These are phyloP conservation scores for Aphelenchoides bicaudatus DNA, from an alignment of 2,888 invertebrate genomes.

Conservation along the genomic window DNA sequence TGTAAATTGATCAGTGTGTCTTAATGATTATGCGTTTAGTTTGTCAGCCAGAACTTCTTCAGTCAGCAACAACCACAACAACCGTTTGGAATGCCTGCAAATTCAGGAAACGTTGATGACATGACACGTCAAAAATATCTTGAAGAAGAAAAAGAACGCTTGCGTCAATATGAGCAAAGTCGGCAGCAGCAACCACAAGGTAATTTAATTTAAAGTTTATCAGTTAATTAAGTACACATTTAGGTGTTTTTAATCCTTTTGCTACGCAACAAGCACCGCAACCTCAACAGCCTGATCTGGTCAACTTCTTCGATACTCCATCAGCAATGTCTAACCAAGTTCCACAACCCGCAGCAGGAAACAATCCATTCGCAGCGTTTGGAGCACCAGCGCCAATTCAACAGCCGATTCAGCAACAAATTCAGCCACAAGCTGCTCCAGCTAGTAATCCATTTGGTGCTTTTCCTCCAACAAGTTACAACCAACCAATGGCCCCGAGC, in stretches of 20 bases:
- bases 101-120: conserved; percentile 68
- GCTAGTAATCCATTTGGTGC: conserved; percentile 25
- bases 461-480: conserved; percentile 7
- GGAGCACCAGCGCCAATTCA: conserved; percentile 18
- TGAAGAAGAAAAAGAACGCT: conserved; percentile 91
- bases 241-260: conserved; percentile 43
- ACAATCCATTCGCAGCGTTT: conserved; percentile 46
- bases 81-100: no score
- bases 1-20: conserved; percentile 4
- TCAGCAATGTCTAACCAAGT: conserved; percentile 26
- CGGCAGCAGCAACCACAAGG: conserved; percentile 31
- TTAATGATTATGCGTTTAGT: conserved; percentile 20
- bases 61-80: conserved; percentile 28
- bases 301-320: conserved; percentile 41
- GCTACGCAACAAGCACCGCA: conserved; percentile 26
- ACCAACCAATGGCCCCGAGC: conserved; percentile 2
- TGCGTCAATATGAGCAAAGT: conserved; percentile 64
- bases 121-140: conserved; percentile 78
- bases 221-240: not conserved
- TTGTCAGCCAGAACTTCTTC: conserved; percentile 30
- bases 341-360: conserved; percentile 29
- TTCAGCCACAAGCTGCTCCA: conserved; percentile 15
- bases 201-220: not conserved
- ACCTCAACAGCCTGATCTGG: conserved; percentile 29
- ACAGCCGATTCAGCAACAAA: no score